Percentiles rank a stretch among this genome's conserved stretches.
These are phyloP conservation scores for Stenodema calcarata DNA, from an alignment of 2,888 invertebrate genomes.

Conservation along the genomic window DNA sequence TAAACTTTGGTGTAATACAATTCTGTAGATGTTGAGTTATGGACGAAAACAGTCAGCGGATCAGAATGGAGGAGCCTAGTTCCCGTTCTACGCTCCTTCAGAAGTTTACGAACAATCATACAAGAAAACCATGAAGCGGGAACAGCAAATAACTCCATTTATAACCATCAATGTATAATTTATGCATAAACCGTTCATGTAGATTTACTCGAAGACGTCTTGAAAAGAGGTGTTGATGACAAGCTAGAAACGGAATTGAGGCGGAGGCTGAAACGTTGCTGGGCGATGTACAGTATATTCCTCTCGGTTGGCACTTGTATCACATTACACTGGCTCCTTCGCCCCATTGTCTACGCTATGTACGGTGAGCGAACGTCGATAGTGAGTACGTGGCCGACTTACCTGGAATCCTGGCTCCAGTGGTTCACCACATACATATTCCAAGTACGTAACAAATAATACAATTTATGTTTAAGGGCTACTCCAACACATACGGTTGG, in stretches of 20 bases:
- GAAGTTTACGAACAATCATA: no score
- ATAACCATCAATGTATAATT: no score
- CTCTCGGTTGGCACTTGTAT: slow-evolving; percentile 29
- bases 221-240: slow-evolving; percentile 22
- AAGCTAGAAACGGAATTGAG: slow-evolving; percentile 33
- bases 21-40: no score
- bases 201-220: slow-evolving; percentile 20
- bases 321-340: slow-evolving; percentile 42
- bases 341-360: slow-evolving; percentile 40
- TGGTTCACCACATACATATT: slow-evolving; percentile 44
- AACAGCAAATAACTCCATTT: no score
- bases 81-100: no score
- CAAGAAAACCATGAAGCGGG: no score
- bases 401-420: slow-evolving; percentile 44
- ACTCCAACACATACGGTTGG: no score
- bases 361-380: slow-evolving; percentile 43
- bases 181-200: no score
- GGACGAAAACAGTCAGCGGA: no score
- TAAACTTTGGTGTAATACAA: no score
- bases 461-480: no score
- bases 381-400: slow-evolving; percentile 47
- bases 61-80: no score
- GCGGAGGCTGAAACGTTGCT: slow-evolving; percentile 29
- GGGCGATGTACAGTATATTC: slow-evolving; percentile 33
- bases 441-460: slow-evolving; percentile 3